A percentile compares a stretch with the other conserved stretches of the same genome.
Conservation (phyloP, 2,113 vertebrate species). For the Aplodontia rufa region DNA sequence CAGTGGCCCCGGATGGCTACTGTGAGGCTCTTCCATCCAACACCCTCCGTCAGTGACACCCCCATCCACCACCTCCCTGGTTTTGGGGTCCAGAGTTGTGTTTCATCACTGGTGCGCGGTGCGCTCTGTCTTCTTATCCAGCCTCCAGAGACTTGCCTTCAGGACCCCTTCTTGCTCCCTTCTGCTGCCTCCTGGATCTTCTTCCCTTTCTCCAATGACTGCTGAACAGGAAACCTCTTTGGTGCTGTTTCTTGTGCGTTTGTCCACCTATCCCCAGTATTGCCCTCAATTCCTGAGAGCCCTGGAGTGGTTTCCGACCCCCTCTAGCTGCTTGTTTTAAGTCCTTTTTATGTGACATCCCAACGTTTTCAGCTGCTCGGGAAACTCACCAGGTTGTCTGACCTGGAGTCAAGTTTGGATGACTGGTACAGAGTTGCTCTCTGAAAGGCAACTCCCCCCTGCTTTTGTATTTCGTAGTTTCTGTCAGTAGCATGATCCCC, state of each 20-base stretch:
- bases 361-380: not conserved
- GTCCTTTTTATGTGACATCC: not conserved
- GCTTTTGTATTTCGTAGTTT: conserved; percentile 33
- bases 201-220: conserved; percentile 15
- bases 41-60: conserved; percentile 31
- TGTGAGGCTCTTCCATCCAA: not conserved
- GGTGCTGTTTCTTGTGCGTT: conserved; percentile 69
- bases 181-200: conserved; percentile 27
- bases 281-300: conserved; percentile 21
- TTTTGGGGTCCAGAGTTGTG: conserved; percentile 22
- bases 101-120: not conserved
- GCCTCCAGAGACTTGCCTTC: conserved; percentile 47
- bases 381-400: not conserved
- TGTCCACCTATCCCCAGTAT: not conserved
- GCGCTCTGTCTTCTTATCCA: not conserved
- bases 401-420: not conserved
- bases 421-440: not conserved
- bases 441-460: not conserved
- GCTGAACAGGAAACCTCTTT: conserved; percentile 64
- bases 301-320: not conserved
- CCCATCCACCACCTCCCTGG: not conserved
- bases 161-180: conserved; percentile 6
- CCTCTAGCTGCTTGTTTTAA: conserved; percentile 11
- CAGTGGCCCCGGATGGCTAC: conserved; percentile 41
- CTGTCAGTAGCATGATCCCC: conserved; percentile 51